Base-by-base conservation (phyloP, 2,888 invertebrate species). In the Galerucella nymphaeae region DNA sequence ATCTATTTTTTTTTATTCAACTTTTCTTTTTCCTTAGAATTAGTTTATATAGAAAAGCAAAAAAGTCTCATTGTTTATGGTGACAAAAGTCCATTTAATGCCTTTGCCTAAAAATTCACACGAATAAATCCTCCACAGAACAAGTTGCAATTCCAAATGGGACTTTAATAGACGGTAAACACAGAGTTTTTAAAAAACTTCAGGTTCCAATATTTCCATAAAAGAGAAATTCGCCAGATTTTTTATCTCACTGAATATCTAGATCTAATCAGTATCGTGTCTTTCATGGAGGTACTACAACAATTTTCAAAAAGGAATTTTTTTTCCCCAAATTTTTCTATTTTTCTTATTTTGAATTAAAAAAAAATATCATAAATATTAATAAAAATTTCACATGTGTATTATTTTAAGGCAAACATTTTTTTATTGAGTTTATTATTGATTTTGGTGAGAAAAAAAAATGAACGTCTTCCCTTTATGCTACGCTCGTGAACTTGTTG, bases 171-270 rank as follows among this genome's bases (percentile, higher is more conserved):
- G 76, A 72, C 74, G 66, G 72, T 69, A 65, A 70, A 67, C 70
- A 59, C 66, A 41, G 73, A 67, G 70, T 76, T 69, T 68, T 58
- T 69, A 74, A 69, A 72, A 72, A 72, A 72, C 53, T 64, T 64
- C 70, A 67, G 70, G 67, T 71, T 64, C 50, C 64, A 63, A 55
- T 20, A 74, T 74, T 72, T 63, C 76, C 75, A 75, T 75, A 76
- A 75, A 76, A 73, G 75, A 75, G 71, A 76, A 76, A 74, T 76
- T 74, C 71, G 65, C 55, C 62, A 64, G 66, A 62, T 67, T 23
- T 38, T 66, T 75, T 76, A 76, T 76, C 76, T 64, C 65, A 58
- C 73, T 68, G 78, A 68, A 78, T 78, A 78, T 78, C 78, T 78
- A 76, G 64, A 74, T 78, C 78, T 55, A 75, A 76, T 76, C 74